Evolutionary conservation across 2,888 invertebrate genomes (phyloP).

Genomic region (Leptura quadrifasciata): DNA sequence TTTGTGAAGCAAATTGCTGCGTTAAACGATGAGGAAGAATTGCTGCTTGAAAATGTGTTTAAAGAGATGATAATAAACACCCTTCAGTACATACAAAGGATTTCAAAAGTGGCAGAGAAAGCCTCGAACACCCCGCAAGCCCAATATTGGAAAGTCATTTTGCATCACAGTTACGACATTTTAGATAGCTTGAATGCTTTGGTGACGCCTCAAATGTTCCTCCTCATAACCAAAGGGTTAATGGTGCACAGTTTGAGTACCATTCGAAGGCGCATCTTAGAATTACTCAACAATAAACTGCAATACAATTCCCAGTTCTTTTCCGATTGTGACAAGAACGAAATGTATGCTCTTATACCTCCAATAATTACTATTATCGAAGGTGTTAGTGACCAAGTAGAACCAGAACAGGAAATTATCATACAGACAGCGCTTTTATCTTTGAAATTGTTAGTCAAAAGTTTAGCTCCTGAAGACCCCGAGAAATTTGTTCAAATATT

Average conservation of each 20-base stretch:
- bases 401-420: conserved; percentile 80
- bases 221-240: conserved; percentile 85
- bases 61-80: conserved; percentile 83
- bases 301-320: conserved; percentile 81
- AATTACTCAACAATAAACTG: conserved; percentile 88
- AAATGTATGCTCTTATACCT: conserved; percentile 78
- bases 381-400: conserved; percentile 71
- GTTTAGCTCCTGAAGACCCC: conserved; percentile 81
- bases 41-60: conserved; percentile 78
- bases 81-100: conserved; percentile 81
- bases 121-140: conserved; percentile 76
- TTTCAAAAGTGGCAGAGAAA: conserved; percentile 80
- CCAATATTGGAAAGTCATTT: conserved; percentile 89
- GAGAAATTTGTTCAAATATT: conserved; percentile 83
- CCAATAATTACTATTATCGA: conserved; percentile 79
- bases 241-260: conserved; percentile 82
- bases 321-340: conserved; percentile 71
- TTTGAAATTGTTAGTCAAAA: conserved; percentile 87
- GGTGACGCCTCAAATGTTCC: conserved; percentile 86
- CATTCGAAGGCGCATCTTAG: conserved; percentile 88
- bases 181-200: conserved; percentile 88
- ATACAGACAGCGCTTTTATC: conserved; percentile 90
- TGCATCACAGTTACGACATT: conserved; percentile 86
- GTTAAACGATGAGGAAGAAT: conserved; percentile 74
- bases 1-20: conserved; percentile 82